These are phyloP conservation scores for Pangasius krempfi DNA, from an alignment of 2,797 vertebrate genomes.

Conservation along the genomic window DNA sequence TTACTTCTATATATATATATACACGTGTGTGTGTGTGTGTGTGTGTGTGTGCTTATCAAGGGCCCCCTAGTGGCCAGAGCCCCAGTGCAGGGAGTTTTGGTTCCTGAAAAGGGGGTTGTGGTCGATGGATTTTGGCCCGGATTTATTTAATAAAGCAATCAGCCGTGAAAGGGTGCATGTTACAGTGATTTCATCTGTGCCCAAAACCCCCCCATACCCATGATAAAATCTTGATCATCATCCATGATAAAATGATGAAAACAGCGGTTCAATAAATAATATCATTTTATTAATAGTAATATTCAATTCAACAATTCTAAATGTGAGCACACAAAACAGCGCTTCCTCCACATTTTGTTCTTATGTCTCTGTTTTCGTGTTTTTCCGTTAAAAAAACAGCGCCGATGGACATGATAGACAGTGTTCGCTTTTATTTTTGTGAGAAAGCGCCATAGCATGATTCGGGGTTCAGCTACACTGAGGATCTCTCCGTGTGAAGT, in stretches of 20 bases:
- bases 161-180: neutral
- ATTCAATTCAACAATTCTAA: too few relatives aligned
- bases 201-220: neutral
- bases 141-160: neutral
- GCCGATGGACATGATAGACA: too few relatives aligned
- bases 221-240: too few relatives aligned
- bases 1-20: neutral
- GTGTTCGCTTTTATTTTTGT: too few relatives aligned
- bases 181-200: neutral
- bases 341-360: neutral
- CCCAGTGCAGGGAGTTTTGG: neutral
- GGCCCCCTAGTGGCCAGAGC: neutral
- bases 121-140: neutral
- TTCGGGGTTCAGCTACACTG: too few relatives aligned
- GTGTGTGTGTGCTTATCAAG: neutral
- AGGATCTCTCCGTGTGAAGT: too few relatives aligned
- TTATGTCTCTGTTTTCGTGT: too few relatives aligned
- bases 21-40: too few relatives aligned
- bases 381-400: too few relatives aligned
- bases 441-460: too few relatives aligned
- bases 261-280: too few relatives aligned
- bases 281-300: neutral
- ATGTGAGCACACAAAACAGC: neutral
- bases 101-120: neutral
- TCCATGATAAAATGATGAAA: too few relatives aligned